These are phyloP conservation scores for Drosophila kurseongensis DNA, from an alignment of 1,140 invertebrate genomes.

Conservation along the genomic window DNA sequence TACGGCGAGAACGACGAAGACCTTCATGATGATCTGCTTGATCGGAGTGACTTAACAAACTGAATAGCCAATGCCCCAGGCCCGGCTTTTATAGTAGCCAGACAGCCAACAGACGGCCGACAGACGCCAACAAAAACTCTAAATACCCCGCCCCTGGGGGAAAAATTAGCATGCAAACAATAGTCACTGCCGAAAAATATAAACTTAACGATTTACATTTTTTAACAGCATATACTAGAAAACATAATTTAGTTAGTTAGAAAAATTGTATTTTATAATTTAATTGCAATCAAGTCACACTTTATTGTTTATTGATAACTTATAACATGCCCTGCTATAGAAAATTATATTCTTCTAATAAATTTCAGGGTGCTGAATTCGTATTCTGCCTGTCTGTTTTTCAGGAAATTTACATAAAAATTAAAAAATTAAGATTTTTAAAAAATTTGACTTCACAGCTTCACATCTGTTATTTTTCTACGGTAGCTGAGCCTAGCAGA, in stretches of 20 bases:
- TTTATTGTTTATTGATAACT: no score
- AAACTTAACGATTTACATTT: no score
- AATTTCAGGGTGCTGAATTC: no score
- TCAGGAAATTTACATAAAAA: no score
- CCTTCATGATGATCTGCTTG: conserved; percentile 53
- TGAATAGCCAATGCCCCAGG: conserved; percentile 23
- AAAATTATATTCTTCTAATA: no score
- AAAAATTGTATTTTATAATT: background rate
- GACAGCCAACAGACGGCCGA: background rate
- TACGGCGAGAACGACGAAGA: conserved; percentile 56
- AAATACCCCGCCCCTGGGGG: background rate
- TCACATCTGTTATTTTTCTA: conserved; percentile 11
- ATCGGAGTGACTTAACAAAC: conserved; percentile 47
- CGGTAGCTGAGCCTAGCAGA: conserved; percentile 36
- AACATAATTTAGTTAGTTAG: background rate
- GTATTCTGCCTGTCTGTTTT: no score
- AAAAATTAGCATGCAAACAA: conserved; percentile 49
- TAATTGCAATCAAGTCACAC: no score
- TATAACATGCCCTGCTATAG: no score
- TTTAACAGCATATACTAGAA: no score
- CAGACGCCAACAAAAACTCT: conserved; percentile 23
- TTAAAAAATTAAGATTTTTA: no score
- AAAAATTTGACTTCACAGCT: background rate
- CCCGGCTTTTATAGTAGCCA: conserved; percentile 58
- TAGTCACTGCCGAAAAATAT: conserved; percentile 29